A percentile compares a stretch with the other conserved stretches of the same genome.
Evolutionary conservation across 2,888 invertebrate genomes (phyloP).

Genomic region (Alitta virens): DNA sequence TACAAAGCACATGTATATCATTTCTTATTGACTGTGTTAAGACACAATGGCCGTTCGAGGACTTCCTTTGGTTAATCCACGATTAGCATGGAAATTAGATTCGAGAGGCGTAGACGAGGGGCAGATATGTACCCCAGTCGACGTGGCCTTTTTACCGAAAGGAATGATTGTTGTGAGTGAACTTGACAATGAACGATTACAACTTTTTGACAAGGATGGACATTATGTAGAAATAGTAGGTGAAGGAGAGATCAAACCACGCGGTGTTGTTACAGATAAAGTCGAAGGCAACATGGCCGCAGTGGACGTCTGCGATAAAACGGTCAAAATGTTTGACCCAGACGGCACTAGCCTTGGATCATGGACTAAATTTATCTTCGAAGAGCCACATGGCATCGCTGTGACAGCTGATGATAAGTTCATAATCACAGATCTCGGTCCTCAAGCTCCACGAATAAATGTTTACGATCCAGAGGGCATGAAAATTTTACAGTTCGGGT

Average conservation of each 20-base stretch:
- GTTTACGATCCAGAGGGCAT: neutral
- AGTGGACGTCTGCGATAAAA: neutral
- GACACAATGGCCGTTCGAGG: no score
- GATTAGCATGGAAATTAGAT: neutral
- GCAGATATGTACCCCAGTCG: neutral
- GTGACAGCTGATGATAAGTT: neutral
- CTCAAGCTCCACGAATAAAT: neutral
- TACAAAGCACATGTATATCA: no score
- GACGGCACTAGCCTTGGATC: neutral
- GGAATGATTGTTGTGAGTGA: neutral
- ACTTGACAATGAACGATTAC: neutral
- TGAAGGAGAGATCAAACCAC: neutral
- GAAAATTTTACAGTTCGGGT: neutral
- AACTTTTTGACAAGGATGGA: neutral
- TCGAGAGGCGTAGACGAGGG: constrained; percentile 1
- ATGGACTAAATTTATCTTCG: neutral
- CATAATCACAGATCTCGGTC: neutral
- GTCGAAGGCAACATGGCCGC: neutral
- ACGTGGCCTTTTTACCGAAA: neutral
- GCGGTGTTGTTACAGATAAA: neutral
- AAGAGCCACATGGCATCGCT: neutral
- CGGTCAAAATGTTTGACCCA: neutral
- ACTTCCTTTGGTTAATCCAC: neutral
- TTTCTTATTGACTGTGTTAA: no score
- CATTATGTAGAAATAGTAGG: neutral